Conservation (phyloP, 2,797 vertebrate species). For the Rhabdomys pumilio region DNA sequence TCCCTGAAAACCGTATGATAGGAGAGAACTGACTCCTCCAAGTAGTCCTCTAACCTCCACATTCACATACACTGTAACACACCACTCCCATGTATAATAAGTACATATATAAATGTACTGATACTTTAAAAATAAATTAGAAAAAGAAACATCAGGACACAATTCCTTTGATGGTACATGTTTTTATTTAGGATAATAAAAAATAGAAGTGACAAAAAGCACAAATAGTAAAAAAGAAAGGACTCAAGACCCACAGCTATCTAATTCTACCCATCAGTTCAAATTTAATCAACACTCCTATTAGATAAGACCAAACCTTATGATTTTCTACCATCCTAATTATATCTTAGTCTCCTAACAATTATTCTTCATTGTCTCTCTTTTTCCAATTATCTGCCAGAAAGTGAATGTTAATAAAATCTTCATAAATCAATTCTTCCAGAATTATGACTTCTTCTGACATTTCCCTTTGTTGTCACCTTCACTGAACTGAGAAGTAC, state of each 20-base stretch:
- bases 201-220: not conserved
- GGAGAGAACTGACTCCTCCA: not conserved
- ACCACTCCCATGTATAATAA: not conserved
- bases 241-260: not conserved
- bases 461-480: not conserved
- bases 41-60: not conserved
- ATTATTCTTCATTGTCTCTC: not conserved
- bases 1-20: not conserved
- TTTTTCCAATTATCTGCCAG: constrained; percentile 8
- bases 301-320: constrained; percentile 3
- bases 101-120: not conserved
- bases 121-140: not conserved
- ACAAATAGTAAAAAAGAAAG: not conserved
- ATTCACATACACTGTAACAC: not conserved
- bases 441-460: not conserved
- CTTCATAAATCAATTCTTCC: constrained; percentile 11
- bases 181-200: not conserved
- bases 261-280: constrained; percentile 11
- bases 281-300: not conserved
- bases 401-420: constrained; percentile 17
- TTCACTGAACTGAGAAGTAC: not conserved
- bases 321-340: constrained; percentile 2
- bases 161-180: constrained; percentile 13
- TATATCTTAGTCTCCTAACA: not conserved
- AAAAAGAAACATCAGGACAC: not conserved